Percentiles rank a stretch among this genome's conserved stretches.
Conservation (phyloP, 1,140 invertebrate genomes). For the Drosophila nigrodunni region DNA sequence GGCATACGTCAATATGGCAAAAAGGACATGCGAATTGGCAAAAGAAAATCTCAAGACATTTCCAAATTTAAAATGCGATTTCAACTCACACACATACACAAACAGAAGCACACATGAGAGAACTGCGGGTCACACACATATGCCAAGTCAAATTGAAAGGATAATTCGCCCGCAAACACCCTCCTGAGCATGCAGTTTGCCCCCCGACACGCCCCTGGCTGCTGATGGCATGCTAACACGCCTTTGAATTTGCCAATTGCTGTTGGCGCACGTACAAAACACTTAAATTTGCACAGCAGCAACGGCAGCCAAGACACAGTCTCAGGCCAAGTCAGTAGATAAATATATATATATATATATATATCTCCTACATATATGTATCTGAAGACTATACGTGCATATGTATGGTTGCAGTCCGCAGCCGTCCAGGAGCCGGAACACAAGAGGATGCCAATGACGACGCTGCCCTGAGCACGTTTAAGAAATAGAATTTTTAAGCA, state of each 20-base stretch:
- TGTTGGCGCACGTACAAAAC: constrained; percentile 84
- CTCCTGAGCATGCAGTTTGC: constrained; percentile 66
- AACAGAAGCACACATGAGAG: not conserved
- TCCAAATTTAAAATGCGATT: constrained; percentile 83
- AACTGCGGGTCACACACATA: constrained; percentile 61
- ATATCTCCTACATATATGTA: constrained; percentile 5
- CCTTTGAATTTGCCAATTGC: constrained; percentile 84
- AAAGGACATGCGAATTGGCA: constrained; percentile 73
- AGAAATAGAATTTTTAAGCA: constrained; percentile 82
- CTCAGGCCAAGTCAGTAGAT: constrained; percentile 18
- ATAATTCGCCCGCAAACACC: constrained; percentile 85
- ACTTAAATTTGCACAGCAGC: constrained; percentile 81
- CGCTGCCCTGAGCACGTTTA: constrained; percentile 64
- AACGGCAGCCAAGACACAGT: constrained; percentile 62
- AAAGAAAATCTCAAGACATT: constrained; percentile 81
- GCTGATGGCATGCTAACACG: constrained; percentile 83
- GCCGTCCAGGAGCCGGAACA: constrained; percentile 46
- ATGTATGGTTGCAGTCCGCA: constrained; percentile 24
- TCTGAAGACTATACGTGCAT: constrained; percentile 15
- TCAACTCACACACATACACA: constrained; percentile 39
- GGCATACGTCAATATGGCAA: constrained; percentile 73
- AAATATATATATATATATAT: constrained; percentile 5
- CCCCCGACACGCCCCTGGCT: constrained; percentile 34
- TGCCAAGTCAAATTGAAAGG: constrained; percentile 85
- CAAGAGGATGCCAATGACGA: constrained; percentile 56